Percentiles rank a stretch among this genome's conserved stretches.
phyloP scores from a whole-genome alignment of 92 coral and sea anemone species.

The Galaxea fascicularis region DNA sequence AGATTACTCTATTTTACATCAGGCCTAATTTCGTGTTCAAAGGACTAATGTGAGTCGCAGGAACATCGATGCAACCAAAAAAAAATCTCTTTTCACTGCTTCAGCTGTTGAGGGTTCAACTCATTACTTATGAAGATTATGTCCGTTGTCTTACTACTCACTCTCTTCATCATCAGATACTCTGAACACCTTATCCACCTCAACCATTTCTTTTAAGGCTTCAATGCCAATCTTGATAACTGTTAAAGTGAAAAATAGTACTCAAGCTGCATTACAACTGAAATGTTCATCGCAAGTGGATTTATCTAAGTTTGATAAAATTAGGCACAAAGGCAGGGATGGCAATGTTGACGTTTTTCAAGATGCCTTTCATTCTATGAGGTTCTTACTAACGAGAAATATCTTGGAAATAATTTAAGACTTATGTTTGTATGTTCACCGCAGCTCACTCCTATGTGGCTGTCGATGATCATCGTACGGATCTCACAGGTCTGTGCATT shows the following conservation, averaged over 20 bases:
- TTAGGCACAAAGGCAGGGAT: background rate
- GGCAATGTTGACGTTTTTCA: background rate
- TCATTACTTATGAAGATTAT: background rate
- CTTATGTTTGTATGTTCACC: background rate
- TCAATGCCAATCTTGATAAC: constrained; percentile 2
- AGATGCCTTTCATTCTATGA: constrained; percentile 13
- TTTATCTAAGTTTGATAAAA: constrained; percentile 3
- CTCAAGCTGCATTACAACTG: constrained; percentile 15
- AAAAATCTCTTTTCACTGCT: constrained; percentile 19
- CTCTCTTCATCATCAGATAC: constrained; percentile 13
- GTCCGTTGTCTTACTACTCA: background rate
- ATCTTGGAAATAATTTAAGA: constrained; percentile 10
- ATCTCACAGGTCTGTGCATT: constrained; percentile 29
- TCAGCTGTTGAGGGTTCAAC: background rate
- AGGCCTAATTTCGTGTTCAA: background rate
- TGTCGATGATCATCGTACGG: constrained; percentile 20
- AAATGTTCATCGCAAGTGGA: background rate
- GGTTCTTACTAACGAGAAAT: constrained; percentile 4
- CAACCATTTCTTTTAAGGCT: background rate
- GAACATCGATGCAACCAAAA: background rate
- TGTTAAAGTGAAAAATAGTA: constrained; percentile 1
- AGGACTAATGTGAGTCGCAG: constrained; percentile 2
- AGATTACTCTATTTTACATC: constrained; percentile 7
- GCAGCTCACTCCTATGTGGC: background rate
- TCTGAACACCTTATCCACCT: constrained; percentile 10